phyloP scores from a whole-genome alignment of 1,140 invertebrate genomes.

The Zaprionus tsacasi region DNA sequence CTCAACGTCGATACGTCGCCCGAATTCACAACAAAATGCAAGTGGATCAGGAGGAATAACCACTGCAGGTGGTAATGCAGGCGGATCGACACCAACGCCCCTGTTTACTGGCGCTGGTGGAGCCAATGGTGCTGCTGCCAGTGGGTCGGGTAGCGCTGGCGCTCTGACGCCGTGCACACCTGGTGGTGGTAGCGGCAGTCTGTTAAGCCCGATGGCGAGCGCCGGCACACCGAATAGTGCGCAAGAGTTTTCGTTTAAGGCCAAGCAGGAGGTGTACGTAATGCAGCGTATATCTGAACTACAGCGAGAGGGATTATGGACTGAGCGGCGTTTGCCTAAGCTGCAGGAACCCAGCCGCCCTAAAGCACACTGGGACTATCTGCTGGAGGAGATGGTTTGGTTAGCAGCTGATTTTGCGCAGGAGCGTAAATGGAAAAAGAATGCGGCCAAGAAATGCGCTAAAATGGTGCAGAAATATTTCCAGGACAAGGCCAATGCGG shows the following conservation, averaged over 20 bases:
- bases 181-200: slow-evolving; percentile 47
- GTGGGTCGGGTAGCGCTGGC: slow-evolving; percentile 21
- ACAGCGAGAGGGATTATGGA: slow-evolving; percentile 96
- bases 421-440: slow-evolving; percentile 99
- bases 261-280: slow-evolving; percentile 97
- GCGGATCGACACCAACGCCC: slow-evolving; percentile 30
- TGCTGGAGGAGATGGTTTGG: slow-evolving; percentile 99
- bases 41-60: slow-evolving; percentile 13
- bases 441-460: slow-evolving; percentile 95
- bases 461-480: slow-evolving; percentile 98
- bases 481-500: slow-evolving; percentile 95
- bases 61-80: background rate
- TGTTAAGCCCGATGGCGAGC: slow-evolving; percentile 56
- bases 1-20: slow-evolving; percentile 57
- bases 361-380: slow-evolving; percentile 99
- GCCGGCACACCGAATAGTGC: slow-evolving; percentile 56
- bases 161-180: slow-evolving; percentile 62
- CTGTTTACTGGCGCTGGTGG: slow-evolving; percentile 55
- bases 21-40: slow-evolving; percentile 47
- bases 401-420: slow-evolving; percentile 98
- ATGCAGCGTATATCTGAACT: slow-evolving; percentile 95
- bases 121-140: slow-evolving; percentile 18
- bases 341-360: slow-evolving; percentile 94
- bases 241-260: slow-evolving; percentile 92
- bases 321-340: slow-evolving; percentile 95